Conservation (phyloP, 2,797 vertebrate species). For the Heterohyrax brucei region DNA sequence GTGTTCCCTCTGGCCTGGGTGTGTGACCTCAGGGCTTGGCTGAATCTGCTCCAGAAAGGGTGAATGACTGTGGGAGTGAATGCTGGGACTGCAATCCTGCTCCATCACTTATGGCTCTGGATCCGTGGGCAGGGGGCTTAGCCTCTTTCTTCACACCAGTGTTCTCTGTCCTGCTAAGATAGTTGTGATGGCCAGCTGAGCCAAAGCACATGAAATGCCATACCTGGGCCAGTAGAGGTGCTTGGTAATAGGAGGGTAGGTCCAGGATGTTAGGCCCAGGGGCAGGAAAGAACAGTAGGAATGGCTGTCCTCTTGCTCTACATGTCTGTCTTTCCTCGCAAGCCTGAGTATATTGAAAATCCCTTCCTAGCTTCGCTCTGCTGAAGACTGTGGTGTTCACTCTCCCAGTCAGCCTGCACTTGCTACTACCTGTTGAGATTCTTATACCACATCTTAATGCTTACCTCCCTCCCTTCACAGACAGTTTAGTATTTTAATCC, state of each 20-base stretch:
- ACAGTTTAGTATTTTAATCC: not conserved
- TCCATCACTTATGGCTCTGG: not conserved
- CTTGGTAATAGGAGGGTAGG: not conserved
- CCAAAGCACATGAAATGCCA: not conserved
- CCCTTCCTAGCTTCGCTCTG: not conserved
- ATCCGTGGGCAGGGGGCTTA: not conserved
- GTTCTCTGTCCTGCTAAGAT: not conserved
- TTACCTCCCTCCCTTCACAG: not conserved
- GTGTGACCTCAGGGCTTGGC: not conserved
- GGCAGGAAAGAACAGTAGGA: not conserved
- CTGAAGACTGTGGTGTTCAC: not conserved
- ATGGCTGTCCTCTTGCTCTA: fast-evolving
- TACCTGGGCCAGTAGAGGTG: not conserved
- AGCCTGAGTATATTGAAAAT: not conserved
- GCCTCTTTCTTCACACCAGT: not conserved
- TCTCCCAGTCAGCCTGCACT: not conserved
- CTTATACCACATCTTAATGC: not conserved
- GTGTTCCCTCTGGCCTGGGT: not conserved
- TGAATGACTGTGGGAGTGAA: not conserved
- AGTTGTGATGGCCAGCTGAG: not conserved
- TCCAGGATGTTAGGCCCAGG: not conserved
- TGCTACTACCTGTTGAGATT: conserved; percentile 10
- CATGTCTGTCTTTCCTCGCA: not conserved
- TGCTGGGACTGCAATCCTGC: not conserved
- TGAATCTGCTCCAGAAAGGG: not conserved